A percentile compares a stretch with the other conserved stretches of the same genome.
Conservation (phyloP, 2,113 vertebrate species). For the Oenanthe oenanthe region DNA sequence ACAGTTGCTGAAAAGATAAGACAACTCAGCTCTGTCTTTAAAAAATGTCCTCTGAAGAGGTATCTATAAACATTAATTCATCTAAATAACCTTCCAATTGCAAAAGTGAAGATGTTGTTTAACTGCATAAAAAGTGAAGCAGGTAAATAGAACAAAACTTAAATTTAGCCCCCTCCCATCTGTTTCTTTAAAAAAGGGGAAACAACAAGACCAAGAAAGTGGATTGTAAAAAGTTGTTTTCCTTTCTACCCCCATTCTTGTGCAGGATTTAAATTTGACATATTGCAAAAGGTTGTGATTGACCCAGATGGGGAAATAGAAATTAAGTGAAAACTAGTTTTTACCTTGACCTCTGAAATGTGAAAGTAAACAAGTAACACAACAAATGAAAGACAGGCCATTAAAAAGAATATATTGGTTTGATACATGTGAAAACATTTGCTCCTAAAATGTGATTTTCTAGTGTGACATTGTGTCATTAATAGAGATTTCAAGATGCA, state of each 20-base stretch:
- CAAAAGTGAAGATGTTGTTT: not conserved
- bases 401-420: not conserved
- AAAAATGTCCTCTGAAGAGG: not conserved
- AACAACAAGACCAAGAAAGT: not conserved
- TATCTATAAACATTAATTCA: not conserved
- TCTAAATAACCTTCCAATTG: not conserved
- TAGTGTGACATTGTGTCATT: not conserved
- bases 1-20: not conserved
- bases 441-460: not conserved
- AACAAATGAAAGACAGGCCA: not conserved
- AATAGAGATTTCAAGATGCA: not conserved
- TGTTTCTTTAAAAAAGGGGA: not conserved
- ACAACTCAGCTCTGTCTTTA: not conserved
- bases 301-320: not conserved
- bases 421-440: not conserved
- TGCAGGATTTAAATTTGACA: not conserved
- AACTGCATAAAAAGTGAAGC: not conserved
- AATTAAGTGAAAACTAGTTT: not conserved
- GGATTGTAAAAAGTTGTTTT: not conserved
- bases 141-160: not conserved
- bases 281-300: not conserved
- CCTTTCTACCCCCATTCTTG: not conserved
- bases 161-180: not conserved
- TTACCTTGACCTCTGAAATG: not conserved
- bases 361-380: not conserved